Evolutionary conservation across 2,797 vertebrate species (phyloP).

Genomic region (Nannoperca australis): DNA sequence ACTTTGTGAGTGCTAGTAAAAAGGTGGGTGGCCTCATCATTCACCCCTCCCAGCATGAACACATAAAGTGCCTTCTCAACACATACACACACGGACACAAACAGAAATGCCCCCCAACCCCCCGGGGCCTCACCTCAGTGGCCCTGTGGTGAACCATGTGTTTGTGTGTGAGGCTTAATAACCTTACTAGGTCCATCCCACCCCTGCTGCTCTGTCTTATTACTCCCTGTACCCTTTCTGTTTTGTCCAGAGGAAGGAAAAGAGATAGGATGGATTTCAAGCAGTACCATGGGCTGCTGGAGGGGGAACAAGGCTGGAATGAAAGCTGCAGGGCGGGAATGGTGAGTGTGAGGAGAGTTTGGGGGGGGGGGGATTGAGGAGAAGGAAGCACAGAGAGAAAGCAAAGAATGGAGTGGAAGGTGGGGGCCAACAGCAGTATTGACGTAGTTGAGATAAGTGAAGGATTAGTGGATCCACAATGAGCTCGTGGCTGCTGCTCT

Average conservation of each 20-base stretch:
- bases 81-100: conserved; percentile 38
- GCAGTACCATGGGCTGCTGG: conserved; percentile 44
- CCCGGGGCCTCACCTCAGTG: conserved; percentile 56
- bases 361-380: conserved; percentile 21
- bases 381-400: conserved; percentile 22
- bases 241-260: conserved; percentile 66
- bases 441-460: conserved; percentile 73
- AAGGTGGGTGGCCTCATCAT: conserved; percentile 65
- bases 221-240: conserved; percentile 64
- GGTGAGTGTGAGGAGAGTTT: conserved; percentile 14
- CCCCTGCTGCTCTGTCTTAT: conserved; percentile 76
- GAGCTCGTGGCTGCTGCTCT: conserved; percentile 68
- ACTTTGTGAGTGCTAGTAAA: conserved; percentile 40
- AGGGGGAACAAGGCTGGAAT: conserved; percentile 10
- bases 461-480: conserved; percentile 77
- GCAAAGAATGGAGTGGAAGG: conserved; percentile 50
- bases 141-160: conserved; percentile 62
- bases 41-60: conserved; percentile 38
- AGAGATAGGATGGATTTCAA: conserved; percentile 67
- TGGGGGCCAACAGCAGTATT: conserved; percentile 56
- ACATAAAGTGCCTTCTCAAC: conserved; percentile 49
- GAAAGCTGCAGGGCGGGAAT: conserved; percentile 46
- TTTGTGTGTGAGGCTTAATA: conserved; percentile 72
- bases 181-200: conserved; percentile 63
- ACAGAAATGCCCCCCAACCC: conserved; percentile 55